Percentiles rank a stretch among this genome's conserved stretches.
phyloP scores from a whole-genome alignment of 1,140 invertebrate genomes.

The Phymastichus coffea region DNA sequence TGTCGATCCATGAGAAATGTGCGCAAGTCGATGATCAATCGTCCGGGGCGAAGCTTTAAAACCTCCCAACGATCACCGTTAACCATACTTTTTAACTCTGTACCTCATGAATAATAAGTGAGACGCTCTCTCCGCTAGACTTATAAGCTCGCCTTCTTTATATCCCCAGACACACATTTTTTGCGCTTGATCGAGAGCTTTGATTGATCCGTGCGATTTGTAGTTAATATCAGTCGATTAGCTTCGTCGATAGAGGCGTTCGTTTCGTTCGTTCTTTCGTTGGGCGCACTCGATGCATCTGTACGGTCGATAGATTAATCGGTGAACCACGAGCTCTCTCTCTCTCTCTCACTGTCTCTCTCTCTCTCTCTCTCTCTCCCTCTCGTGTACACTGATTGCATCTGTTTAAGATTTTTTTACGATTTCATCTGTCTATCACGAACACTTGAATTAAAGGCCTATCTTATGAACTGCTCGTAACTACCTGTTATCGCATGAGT shows the following conservation, averaged over 20 bases:
- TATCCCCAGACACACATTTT: no score
- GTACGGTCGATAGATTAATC: conserved; percentile 14
- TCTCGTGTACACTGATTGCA: background rate
- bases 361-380: no score
- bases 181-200: background rate
- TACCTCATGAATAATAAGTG: conserved; percentile 23
- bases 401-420: conserved; percentile 12
- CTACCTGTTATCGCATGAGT: no score
- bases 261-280: no score
- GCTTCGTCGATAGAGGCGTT: background rate
- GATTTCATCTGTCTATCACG: background rate
- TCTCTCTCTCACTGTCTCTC: no score
- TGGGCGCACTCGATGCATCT: background rate
- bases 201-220: conserved; percentile 19
- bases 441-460: no score
- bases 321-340: no score
- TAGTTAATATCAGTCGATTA: conserved; percentile 11
- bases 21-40: conserved; percentile 5
- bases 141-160: no score
- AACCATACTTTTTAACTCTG: no score
- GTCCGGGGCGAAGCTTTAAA: background rate
- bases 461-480: no score
- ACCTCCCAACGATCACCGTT: no score
- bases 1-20: conserved; percentile 15
- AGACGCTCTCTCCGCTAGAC: no score